Evolutionary conservation across 2,888 invertebrate genomes (phyloP).

Genomic region (Brassicogethes aeneus): DNA sequence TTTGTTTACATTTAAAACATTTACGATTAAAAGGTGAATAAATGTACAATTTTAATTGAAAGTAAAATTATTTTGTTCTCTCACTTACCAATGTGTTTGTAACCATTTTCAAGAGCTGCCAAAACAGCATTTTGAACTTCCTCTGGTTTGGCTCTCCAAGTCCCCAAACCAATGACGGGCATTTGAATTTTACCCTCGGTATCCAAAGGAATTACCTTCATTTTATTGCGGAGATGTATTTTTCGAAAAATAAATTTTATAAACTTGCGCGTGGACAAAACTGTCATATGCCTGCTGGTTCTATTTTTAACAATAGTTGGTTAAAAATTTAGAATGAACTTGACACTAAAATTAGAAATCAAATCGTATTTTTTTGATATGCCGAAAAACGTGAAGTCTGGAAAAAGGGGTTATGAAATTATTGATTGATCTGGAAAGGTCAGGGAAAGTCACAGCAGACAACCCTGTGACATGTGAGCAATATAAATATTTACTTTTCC

Average conservation of each 20-base stretch:
- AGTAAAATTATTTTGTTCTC: too few species aligned
- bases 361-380: constrained; percentile 5
- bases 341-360: constrained; percentile 2
- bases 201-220: constrained; percentile 44
- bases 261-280: not conserved
- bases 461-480: not conserved
- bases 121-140: constrained; percentile 55
- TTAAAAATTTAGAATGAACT: not conserved
- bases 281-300: too few species aligned
- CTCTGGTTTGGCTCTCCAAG: constrained; percentile 60
- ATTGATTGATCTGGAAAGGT: not conserved
- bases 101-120: constrained; percentile 59
- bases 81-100: constrained; percentile 57
- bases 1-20: too few species aligned
- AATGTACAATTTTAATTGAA: too few species aligned
- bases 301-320: not conserved
- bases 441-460: not conserved
- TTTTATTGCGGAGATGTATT: constrained; percentile 15
- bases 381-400: too few species aligned
- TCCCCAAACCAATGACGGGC: constrained; percentile 65
- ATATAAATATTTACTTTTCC: not conserved
- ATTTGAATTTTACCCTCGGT: constrained; percentile 44
- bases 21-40: too few species aligned
- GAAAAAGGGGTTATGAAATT: not conserved
- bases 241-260: too few species aligned